Evolutionary conservation across 2,888 invertebrate genomes (phyloP), one percentile per base, ranked within the genome.

Genomic region (Heteromyza rotundicornis): DNA sequence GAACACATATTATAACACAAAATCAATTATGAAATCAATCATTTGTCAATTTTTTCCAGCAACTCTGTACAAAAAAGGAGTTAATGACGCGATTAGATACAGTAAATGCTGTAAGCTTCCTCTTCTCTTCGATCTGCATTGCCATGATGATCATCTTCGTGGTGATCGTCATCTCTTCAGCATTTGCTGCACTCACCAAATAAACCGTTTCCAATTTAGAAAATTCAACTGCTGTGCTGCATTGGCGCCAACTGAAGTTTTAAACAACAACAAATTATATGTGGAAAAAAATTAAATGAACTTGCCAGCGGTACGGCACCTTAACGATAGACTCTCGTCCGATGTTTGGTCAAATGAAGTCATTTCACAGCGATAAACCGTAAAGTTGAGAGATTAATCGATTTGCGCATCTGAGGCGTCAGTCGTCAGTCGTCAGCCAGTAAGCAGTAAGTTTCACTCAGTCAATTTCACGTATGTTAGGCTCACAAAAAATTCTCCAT

Each of bases 381-480:
- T 47, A 47, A 23, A 55, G 36, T 35, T 35, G 19, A 52, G 59
- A 50, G 44, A 59, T 59, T 59, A 59, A 59, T 59, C 23, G 53
- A 19, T 55, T 58, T 58, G 24, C 36, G 3, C 22, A 58, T 22
- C 51, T 7, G 2, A 32, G n/a, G 3, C 16, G 40, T n/a, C 40
- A 40, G 40, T 40, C 40, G 16, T 40, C 40, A n/a, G 40, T 32
- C 16, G 40, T n/a, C 40, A 40, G 40, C 14, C 40, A n/a, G 5
- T n/a, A n/a, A n/a, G 40, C 40, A n/a, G 40, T n/a, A 2, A 3
- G 10, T 10, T 14, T 10, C 40, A n/a, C 16, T 7, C 40, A 40
- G n/a, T 3, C 40, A n/a, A 40, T 40, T 40, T 40, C 40, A n/a
- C 16, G 40, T 40, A n/a, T 40, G 14, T 40, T 40, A 27, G 27